Evolutionary conservation across 2,113 vertebrate species (phyloP), one percentile per base, ranked within the genome.

Genomic region (Oreochromis spilurus): DNA sequence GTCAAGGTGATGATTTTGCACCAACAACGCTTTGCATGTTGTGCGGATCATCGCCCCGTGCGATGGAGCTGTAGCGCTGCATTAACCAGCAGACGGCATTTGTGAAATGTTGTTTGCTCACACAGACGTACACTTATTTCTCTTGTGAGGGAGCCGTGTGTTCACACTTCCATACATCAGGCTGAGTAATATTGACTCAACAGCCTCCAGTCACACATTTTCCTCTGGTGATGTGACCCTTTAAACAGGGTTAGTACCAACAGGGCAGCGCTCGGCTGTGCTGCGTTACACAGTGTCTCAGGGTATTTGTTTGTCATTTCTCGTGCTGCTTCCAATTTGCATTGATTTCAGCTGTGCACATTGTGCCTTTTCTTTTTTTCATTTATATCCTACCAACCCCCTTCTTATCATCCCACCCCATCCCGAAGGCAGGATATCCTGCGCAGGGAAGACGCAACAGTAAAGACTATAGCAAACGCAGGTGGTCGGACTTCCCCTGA

Each of bases 401-500:
- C 12, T n/a, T 43, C 54, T 38, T 26, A 12, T 17, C 62, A 54
- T 54, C 53, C 21, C 50, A 65, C 65, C 36, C 34, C 38, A 36
- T 86, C 84, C 77, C 45, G 84, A 88, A 91, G 87, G 90, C 88
- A 93, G 94, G 94, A 95, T 93, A 89, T 95, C 94, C 93, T 93
- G 89, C 38, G 6, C 36, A 52, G 54, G 90, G 84, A 84, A 77
- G 85, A 89, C 21, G 40, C 84, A 85, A 54, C 48, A 3, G 7
- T 75, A 65, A 85, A 31, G 50, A 62, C 72, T 80, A 53, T 67
- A 31, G 82, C 84, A 89, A 89, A 90, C 84, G 79, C 90, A 93
- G 92, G 86, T 93, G 93, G 77, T 17, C 48, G 17, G 85, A 62
- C 54, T 87, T 84, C 81, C 83, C 58, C 40, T 53, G 7, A 60